phyloP scores from a whole-genome alignment of 2,797 vertebrate species.

The Phataginus tetradactyla region DNA sequence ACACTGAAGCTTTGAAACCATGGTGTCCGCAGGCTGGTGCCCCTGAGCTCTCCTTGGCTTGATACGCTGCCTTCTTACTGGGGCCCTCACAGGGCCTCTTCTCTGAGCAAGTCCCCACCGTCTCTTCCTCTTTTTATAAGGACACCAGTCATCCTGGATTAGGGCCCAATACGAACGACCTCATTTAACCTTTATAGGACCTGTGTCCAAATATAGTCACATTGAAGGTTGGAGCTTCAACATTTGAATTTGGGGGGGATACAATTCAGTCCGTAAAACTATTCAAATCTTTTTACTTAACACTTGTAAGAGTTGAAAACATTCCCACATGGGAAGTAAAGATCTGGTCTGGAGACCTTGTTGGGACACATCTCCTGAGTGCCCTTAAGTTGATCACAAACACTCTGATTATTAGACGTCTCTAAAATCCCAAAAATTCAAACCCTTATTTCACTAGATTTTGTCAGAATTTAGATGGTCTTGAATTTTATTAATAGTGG shows the following conservation, averaged over 20 bases:
- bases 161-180: background rate
- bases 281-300: background rate
- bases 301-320: background rate
- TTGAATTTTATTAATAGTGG: background rate
- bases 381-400: background rate
- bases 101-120: background rate
- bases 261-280: background rate
- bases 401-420: background rate
- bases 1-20: background rate
- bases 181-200: background rate
- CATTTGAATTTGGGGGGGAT: background rate
- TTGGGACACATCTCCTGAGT: background rate
- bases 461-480: background rate
- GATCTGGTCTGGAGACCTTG: background rate
- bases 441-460: background rate
- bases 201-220: background rate
- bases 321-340: background rate
- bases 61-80: background rate
- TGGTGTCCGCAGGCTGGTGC: too few relatives aligned
- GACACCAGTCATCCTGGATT: background rate
- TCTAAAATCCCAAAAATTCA: background rate
- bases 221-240: background rate
- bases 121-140: background rate
- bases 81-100: background rate
- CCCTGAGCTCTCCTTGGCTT: background rate